A percentile compares a stretch with the other conserved stretches of the same genome.
Conservation (phyloP, 1,140 invertebrate genomes). For the Pachyrhynchus sulphureomaculatus region DNA sequence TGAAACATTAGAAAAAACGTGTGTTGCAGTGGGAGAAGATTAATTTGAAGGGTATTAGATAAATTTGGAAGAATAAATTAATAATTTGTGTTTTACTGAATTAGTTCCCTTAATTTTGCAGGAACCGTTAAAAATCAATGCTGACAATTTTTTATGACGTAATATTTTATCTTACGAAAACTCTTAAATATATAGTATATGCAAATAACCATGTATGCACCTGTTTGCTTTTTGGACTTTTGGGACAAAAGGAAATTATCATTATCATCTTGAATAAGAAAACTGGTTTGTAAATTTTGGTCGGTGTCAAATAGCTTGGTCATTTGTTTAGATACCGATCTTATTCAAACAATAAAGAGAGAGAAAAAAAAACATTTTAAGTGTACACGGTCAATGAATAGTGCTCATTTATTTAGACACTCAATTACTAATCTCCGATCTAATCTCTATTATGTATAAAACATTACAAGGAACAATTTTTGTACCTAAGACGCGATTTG, state of each 20-base stretch:
- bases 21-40: too few species aligned
- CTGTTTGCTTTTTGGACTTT: neutral
- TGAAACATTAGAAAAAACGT: too few species aligned
- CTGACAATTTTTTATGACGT: too few species aligned
- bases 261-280: neutral
- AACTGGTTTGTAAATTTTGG: neutral
- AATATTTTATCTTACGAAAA: too few species aligned
- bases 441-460: neutral
- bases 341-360: neutral
- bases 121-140: too few species aligned
- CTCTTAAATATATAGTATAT: neutral
- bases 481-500: neutral
- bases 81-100: too few species aligned
- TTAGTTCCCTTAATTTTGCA: too few species aligned
- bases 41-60: too few species aligned
- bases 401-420: neutral
- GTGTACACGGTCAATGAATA: neutral
- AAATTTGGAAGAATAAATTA: too few species aligned
- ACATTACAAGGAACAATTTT: too few species aligned
- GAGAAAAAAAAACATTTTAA: neutral
- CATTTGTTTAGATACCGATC: conserved; percentile 1
- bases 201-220: neutral
- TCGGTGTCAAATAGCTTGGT: neutral
- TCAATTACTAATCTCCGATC: neutral
- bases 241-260: conserved; percentile 1